Evolutionary conservation across 2,113 vertebrate species (phyloP).

Genomic region (Puntigrus tetrazona): DNA sequence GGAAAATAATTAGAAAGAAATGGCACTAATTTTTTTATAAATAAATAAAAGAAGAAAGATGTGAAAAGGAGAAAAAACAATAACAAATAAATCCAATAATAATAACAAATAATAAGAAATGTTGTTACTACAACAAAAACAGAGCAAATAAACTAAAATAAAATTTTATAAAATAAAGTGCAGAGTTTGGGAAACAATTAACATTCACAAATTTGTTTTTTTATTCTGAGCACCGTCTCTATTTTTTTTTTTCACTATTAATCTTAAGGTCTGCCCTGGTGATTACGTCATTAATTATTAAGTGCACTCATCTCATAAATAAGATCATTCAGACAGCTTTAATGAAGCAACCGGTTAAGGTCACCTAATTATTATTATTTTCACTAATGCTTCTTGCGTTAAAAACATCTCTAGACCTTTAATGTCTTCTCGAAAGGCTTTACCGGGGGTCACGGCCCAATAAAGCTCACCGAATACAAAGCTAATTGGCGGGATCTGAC

Average conservation of each 20-base stretch:
- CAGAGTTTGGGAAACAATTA: neutral
- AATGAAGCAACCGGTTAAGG: neutral
- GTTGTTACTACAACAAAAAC: neutral
- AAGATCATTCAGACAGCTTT: neutral
- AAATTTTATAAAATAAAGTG: too few species aligned
- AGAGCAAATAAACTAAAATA: neutral
- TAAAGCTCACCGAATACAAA: conserved; percentile 51
- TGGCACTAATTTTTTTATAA: too few species aligned
- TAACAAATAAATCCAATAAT: too few species aligned
- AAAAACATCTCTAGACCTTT: conserved; percentile 40
- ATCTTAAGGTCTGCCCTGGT: neutral
- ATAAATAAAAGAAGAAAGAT: too few species aligned
- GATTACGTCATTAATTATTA: neutral
- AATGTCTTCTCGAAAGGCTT: conserved; percentile 64
- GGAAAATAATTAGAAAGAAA: too few species aligned
- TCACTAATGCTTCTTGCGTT: neutral
- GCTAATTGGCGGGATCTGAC: conserved; percentile 73
- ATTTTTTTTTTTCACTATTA: neutral
- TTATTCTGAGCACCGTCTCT: neutral
- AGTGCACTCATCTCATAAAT: neutral
- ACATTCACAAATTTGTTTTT: neutral
- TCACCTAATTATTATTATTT: neutral
- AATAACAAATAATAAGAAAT: too few species aligned
- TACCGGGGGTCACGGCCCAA: conserved; percentile 48
- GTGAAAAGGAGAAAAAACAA: too few species aligned